A percentile compares a stretch with the other conserved stretches of the same genome.
These are phyloP conservation scores for Albula goreensis DNA, from an alignment of 2,113 vertebrate species.

Conservation along the genomic window DNA sequence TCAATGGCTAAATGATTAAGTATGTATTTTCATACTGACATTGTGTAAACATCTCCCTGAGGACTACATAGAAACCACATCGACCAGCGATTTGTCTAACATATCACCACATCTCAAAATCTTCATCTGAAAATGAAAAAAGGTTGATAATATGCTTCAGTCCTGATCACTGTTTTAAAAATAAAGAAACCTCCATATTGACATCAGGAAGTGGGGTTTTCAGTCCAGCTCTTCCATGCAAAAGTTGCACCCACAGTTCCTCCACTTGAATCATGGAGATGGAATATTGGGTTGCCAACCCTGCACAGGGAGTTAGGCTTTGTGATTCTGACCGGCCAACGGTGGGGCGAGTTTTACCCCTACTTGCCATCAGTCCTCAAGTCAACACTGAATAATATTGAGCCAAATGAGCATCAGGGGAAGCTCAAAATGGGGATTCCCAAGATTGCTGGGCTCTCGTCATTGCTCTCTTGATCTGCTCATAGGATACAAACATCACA, in stretches of 20 bases:
- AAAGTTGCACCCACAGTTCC: not conserved
- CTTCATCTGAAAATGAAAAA: not conserved
- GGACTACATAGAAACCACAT: not conserved
- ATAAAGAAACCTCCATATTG: not conserved
- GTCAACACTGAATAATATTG: not conserved
- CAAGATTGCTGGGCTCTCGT: conserved; percentile 53
- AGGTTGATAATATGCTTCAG: not conserved
- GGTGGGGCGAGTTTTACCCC: not conserved
- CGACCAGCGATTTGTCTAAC: not conserved
- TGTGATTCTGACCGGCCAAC: not conserved
- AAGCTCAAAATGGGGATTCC: conserved; percentile 42
- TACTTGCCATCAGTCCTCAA: not conserved
- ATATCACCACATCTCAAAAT: not conserved
- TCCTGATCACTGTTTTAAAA: not conserved
- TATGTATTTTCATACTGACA: not conserved
- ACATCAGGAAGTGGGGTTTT: too few species aligned
- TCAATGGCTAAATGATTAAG: not conserved
- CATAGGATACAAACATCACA: conserved; percentile 86
- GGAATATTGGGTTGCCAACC: not conserved
- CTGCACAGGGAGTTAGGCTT: not conserved
- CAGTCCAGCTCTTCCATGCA: not conserved
- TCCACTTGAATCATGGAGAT: not conserved
- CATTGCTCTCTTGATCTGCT: conserved; percentile 79
- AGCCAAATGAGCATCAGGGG: not conserved
- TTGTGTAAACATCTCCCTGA: not conserved